These are phyloP conservation scores for Copidosoma aretas DNA, from an alignment of 2,888 invertebrate genomes.

Conservation along the genomic window DNA sequence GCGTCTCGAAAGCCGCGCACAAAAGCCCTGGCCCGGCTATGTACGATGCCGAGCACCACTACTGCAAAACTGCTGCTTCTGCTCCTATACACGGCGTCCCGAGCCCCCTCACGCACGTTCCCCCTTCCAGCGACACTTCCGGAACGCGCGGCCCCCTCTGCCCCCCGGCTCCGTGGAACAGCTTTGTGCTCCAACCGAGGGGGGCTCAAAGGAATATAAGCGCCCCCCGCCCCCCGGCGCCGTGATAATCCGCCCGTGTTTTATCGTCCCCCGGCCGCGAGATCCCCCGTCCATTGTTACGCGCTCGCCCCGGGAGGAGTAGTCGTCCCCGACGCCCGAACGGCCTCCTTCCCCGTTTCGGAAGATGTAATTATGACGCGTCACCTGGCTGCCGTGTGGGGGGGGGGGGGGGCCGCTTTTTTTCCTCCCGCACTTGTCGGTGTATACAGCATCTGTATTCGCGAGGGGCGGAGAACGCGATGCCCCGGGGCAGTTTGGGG, in stretches of 20 bases:
- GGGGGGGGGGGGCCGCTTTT: neutral
- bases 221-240: neutral
- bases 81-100: too few species aligned
- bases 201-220: constrained; percentile 24
- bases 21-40: too few species aligned
- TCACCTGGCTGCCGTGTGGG: too few species aligned
- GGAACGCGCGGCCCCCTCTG: neutral
- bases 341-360: neutral
- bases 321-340: too few species aligned
- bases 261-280: constrained; percentile 21
- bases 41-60: too few species aligned
- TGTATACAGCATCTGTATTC: too few species aligned
- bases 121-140: too few species aligned
- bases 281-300: constrained; percentile 15
- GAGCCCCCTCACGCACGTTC: too few species aligned
- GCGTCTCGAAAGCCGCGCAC: too few species aligned
- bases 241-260: constrained; percentile 31
- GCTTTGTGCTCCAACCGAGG: neutral
- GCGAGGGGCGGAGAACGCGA: too few species aligned
- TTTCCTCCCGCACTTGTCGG: neutral
- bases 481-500: neutral
- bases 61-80: too few species aligned
- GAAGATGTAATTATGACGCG: neutral
- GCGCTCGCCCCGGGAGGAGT: neutral
- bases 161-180: neutral